Evolutionary conservation across 2,113 vertebrate species (phyloP).

Genomic region (Nymphicus hollandicus): DNA sequence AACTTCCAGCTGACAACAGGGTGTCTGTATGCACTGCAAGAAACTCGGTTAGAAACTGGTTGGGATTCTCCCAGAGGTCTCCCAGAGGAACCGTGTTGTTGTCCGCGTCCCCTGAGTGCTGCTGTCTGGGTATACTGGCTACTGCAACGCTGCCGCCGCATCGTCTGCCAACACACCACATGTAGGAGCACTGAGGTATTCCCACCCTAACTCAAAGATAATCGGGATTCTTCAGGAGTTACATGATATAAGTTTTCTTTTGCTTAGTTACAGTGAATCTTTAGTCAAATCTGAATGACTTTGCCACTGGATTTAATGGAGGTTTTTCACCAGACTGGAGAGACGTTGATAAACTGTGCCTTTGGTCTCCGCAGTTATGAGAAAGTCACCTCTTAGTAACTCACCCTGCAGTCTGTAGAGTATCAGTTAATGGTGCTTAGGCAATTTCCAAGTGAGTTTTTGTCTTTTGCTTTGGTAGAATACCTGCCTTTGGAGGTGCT

Average conservation of each 20-base stretch:
- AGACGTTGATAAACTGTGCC: constrained; percentile 41
- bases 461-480: constrained; percentile 46
- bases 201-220: constrained; percentile 7
- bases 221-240: constrained; percentile 22
- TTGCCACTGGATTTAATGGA: not conserved
- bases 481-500: constrained; percentile 76
- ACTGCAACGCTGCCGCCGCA: not conserved
- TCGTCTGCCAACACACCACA: not conserved
- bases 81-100: not conserved
- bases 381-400: constrained; percentile 32
- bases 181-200: constrained; percentile 45
- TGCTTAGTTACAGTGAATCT: not conserved
- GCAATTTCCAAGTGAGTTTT: constrained; percentile 38
- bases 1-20: not conserved
- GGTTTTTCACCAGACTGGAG: constrained; percentile 37
- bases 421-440: constrained; percentile 53
- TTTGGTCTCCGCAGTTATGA: constrained; percentile 45
- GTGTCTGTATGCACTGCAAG: not conserved
- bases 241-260: not conserved
- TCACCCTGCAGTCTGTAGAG: constrained; percentile 26
- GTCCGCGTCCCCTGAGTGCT: not conserved
- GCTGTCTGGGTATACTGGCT: constrained; percentile 4
- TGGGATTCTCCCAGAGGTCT: not conserved
- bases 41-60: not conserved
- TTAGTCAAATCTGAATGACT: not conserved